Evolutionary conservation across 2,797 vertebrate species (phyloP).

Genomic region (Muscicapa striata): DNA sequence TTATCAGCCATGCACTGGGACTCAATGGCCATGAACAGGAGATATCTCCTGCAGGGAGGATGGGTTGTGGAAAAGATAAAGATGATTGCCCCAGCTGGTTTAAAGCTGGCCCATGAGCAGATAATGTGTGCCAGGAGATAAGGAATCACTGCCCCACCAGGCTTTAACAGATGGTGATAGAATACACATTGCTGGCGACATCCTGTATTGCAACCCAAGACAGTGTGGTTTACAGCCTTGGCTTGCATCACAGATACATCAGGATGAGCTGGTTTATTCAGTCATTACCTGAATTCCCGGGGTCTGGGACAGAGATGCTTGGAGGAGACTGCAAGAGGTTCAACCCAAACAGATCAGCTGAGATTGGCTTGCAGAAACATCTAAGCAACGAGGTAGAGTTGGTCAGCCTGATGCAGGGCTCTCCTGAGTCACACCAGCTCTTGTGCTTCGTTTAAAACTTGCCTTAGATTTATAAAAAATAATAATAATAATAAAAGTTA

Average conservation of each 20-base stretch:
- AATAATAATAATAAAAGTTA: neutral
- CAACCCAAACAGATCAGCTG: neutral
- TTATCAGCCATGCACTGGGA: too few species aligned
- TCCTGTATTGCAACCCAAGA: too few species aligned
- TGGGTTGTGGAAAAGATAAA: too few species aligned
- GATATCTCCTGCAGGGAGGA: too few species aligned
- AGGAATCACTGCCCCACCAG: too few species aligned
- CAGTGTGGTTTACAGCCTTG: neutral
- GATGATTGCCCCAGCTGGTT: too few species aligned
- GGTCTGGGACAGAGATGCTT: neutral
- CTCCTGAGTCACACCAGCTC: neutral
- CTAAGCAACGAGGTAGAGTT: neutral
- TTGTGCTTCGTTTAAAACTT: neutral
- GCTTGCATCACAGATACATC: neutral
- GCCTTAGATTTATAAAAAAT: neutral
- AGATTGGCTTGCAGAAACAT: neutral
- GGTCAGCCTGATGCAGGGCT: neutral
- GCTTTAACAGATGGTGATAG: too few species aligned
- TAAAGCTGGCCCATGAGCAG: too few species aligned
- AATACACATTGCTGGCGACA: too few species aligned
- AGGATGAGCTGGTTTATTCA: constrained; percentile 10
- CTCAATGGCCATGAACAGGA: too few species aligned
- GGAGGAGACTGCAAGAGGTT: neutral
- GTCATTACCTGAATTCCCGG: constrained; percentile 26
- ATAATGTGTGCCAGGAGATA: too few species aligned